A percentile compares a stretch with the other conserved stretches of the same genome.
Evolutionary conservation across 2,797 vertebrate species (phyloP).

Genomic region (Fundulus diaphanus): DNA sequence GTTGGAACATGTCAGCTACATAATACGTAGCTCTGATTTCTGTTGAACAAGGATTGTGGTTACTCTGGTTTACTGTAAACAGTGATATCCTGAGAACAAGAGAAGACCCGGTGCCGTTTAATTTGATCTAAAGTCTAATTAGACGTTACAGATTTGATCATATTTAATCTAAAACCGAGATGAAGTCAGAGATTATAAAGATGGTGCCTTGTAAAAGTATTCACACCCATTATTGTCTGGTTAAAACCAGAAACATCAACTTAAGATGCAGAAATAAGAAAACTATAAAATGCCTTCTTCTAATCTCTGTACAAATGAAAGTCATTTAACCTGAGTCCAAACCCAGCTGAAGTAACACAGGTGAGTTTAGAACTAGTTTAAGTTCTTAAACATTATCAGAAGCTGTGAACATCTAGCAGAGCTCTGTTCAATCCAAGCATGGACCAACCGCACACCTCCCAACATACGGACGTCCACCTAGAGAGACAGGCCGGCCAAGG

Average conservation of each 20-base stretch:
- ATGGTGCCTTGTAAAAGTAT: neutral
- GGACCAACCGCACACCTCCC: no score
- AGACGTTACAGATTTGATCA: neutral
- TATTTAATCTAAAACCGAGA: neutral
- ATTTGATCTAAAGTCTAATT: neutral
- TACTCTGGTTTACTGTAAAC: constrained; percentile 50
- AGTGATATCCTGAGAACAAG: neutral
- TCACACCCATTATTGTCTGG: no score
- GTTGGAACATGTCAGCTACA: constrained; percentile 23
- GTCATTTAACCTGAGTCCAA: neutral
- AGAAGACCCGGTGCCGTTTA: neutral
- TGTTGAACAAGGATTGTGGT: constrained; percentile 25
- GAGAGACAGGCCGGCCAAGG: no score
- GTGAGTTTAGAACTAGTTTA: neutral
- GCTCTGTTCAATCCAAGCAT: no score
- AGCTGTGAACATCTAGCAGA: no score
- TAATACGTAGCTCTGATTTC: constrained; percentile 18
- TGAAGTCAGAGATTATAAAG: neutral
- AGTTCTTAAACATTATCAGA: neutral
- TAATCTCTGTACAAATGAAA: neutral
- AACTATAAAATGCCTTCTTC: neutral
- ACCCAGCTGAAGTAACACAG: neutral
- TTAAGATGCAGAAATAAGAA: neutral
- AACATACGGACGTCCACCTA: no score
- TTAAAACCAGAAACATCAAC: neutral